phyloP scores from a whole-genome alignment of 2,888 invertebrate genomes.

The Agrotis ipsilon region DNA sequence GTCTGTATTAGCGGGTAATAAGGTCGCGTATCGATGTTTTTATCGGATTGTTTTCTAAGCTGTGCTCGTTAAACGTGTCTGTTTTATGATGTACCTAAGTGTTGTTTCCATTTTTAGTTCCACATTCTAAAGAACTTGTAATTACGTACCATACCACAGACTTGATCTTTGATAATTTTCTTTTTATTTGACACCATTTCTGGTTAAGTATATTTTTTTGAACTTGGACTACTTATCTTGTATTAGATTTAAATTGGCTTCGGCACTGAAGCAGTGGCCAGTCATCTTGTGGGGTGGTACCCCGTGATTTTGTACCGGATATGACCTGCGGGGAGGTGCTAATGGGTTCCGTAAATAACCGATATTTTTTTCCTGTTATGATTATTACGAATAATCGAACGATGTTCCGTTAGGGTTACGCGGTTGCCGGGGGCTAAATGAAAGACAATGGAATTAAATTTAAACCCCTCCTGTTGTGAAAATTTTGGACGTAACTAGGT shows the following conservation, averaged over 20 bases:
- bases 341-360: constrained; percentile 83
- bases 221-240: constrained; percentile 66
- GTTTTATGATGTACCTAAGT: constrained; percentile 21
- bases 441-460: constrained; percentile 46
- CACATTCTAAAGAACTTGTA: constrained; percentile 25
- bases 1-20: constrained; percentile 59
- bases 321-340: constrained; percentile 83
- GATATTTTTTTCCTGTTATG: constrained; percentile 69
- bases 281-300: constrained; percentile 79
- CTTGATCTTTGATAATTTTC: not conserved
- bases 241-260: constrained; percentile 78
- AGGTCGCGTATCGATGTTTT: constrained; percentile 45
- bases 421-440: constrained; percentile 61
- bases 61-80: constrained; percentile 33
- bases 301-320: constrained; percentile 86
- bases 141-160: not conserved
- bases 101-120: constrained; percentile 19
- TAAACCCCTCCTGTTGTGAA: constrained; percentile 18
- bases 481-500: constrained; percentile 10
- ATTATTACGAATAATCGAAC: constrained; percentile 72
- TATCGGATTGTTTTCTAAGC: constrained; percentile 45
- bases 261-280: constrained; percentile 71
- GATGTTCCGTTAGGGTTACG: constrained; percentile 70
- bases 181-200: constrained; percentile 13
- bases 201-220: constrained; percentile 21